phyloP scores from a whole-genome alignment of 2,113 vertebrate species.

The Neogobius melanostomus region DNA sequence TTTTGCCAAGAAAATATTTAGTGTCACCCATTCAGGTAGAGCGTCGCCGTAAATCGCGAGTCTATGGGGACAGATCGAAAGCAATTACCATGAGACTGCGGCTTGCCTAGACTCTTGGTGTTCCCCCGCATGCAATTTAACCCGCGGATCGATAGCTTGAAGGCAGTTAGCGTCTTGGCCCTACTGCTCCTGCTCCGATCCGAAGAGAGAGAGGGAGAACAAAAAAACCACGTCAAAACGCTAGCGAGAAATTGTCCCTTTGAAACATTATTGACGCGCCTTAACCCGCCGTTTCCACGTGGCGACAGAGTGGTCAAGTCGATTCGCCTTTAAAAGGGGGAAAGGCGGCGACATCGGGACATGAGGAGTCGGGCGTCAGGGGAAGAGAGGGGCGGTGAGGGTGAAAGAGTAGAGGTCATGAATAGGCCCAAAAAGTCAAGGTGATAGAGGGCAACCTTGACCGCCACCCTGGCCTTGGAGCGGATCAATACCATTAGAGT shows the following conservation, averaged over 20 bases:
- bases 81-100: conserved; percentile 94
- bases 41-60: conserved; percentile 83
- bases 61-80: conserved; percentile 91
- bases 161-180: conserved; percentile 85
- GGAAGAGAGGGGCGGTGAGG: background rate
- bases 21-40: conserved; percentile 84
- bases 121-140: conserved; percentile 88
- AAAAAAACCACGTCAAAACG: conserved; percentile 81
- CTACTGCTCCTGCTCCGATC: conserved; percentile 77
- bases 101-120: conserved; percentile 87
- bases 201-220: conserved; percentile 57
- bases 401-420: conserved; percentile 73
- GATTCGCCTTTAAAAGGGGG: conserved; percentile 86
- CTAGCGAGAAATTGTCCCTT: conserved; percentile 89
- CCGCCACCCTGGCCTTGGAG: conserved; percentile 84
- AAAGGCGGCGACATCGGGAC: background rate
- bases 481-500: conserved; percentile 88
- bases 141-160: conserved; percentile 88
- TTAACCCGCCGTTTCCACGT: conserved; percentile 88
- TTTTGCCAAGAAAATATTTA: conserved; percentile 83
- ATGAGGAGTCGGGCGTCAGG: conserved; percentile 15
- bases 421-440: conserved; percentile 88
- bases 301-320: conserved; percentile 77
- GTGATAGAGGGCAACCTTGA: conserved; percentile 83
- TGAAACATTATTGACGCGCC: conserved; percentile 97